These are phyloP conservation scores for Pelobates fuscus DNA, from an alignment of 2,113 vertebrate genomes.

Conservation along the genomic window DNA sequence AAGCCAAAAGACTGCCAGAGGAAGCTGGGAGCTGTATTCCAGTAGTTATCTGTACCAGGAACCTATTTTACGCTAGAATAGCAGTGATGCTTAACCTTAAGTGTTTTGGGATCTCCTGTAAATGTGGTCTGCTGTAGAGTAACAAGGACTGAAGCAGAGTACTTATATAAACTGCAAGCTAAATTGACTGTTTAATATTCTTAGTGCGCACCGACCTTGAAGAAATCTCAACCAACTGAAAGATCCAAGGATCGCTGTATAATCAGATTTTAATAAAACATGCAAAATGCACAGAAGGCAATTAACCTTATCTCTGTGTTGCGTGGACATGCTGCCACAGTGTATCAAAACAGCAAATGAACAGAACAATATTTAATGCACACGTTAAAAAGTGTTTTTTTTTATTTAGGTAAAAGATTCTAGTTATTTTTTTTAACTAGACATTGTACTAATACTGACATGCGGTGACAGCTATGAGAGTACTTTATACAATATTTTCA, in stretches of 20 bases:
- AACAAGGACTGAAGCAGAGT: not conserved
- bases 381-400: slow-evolving; percentile 6
- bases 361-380: slow-evolving; percentile 18
- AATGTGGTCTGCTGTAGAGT: slow-evolving; percentile 11
- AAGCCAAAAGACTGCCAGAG: no score
- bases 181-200: slow-evolving; percentile 39
- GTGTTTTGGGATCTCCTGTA: no score
- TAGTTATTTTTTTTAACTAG: not conserved
- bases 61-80: no score
- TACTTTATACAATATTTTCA: no score
- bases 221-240: slow-evolving; percentile 3
- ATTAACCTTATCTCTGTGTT: slow-evolving; percentile 24
- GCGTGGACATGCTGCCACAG: not conserved
- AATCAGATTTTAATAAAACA: slow-evolving; percentile 43
- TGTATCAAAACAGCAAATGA: not conserved
- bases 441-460: not conserved
- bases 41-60: no score
- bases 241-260: slow-evolving; percentile 27
- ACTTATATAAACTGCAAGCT: slow-evolving; percentile 1
- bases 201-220: slow-evolving; percentile 17
- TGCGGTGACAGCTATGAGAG: no score
- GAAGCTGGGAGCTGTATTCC: no score
- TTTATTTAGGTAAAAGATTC: not conserved
- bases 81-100: no score
- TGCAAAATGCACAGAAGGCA: slow-evolving; percentile 16